A percentile compares a stretch with the other conserved stretches of the same genome.
Conservation (phyloP, 2,113 vertebrate genomes). For the Carassius carassius region DNA sequence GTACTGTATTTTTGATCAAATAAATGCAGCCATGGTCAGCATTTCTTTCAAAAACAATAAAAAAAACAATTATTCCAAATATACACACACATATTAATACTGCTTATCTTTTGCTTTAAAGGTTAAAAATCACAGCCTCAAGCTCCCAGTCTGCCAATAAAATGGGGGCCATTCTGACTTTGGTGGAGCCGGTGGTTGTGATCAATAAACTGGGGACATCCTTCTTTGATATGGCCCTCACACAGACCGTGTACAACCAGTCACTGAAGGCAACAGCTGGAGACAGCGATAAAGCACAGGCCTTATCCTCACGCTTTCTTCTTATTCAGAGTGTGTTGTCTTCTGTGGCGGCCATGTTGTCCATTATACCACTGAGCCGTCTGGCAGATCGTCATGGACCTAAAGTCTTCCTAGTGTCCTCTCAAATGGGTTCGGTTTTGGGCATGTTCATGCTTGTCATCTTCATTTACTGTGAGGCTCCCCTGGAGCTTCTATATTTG, state of each 20-base stretch:
- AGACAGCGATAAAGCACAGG: constrained; percentile 56
- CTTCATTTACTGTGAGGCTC: constrained; percentile 52
- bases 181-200: constrained; percentile 63
- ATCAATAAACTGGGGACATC: constrained; percentile 59
- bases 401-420: constrained; percentile 55
- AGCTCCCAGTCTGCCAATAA: neutral
- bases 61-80: neutral
- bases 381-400: constrained; percentile 56
- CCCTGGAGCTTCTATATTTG: constrained; percentile 58
- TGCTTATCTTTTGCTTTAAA: neutral
- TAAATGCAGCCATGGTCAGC: neutral
- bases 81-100: neutral
- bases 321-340: constrained; percentile 55
- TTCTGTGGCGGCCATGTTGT: constrained; percentile 57
- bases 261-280: constrained; percentile 51
- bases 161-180: constrained; percentile 54
- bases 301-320: constrained; percentile 58
- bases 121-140: neutral
- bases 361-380: constrained; percentile 51
- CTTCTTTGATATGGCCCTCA: constrained; percentile 61
- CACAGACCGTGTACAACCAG: constrained; percentile 57
- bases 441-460: constrained; percentile 58
- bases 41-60: neutral
- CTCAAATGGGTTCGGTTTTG: constrained; percentile 60
- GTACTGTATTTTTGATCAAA: neutral